A percentile compares a stretch with the other conserved stretches of the same genome.
These are phyloP conservation scores for Catotricha subobsoleta DNA, from an alignment of 2,888 invertebrate genomes.

Conservation along the genomic window DNA sequence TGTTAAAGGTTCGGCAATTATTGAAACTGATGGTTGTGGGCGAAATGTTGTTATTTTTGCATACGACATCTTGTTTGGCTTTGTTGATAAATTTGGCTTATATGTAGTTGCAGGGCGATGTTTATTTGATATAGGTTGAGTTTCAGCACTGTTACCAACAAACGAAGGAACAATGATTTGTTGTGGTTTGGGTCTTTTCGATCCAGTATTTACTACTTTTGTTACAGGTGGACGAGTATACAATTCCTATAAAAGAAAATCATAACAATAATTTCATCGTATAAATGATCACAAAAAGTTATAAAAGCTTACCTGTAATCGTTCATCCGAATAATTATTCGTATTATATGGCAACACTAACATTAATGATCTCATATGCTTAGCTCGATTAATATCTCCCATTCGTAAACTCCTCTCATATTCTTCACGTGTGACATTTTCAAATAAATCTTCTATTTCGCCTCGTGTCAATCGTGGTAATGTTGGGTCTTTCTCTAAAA, in stretches of 20 bases:
- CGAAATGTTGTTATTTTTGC: conserved; percentile 11
- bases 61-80: conserved; percentile 12
- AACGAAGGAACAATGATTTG: conserved; percentile 13
- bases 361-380: conserved; percentile 29
- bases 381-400: conserved; percentile 27
- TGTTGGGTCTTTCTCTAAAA: conserved; percentile 24
- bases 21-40: not conserved
- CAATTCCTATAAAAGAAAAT: conserved; percentile 17
- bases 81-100: conserved; percentile 26
- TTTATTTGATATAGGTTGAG: conserved; percentile 15
- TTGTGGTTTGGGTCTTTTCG: conserved; percentile 5
- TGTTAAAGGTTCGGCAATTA: not conserved
- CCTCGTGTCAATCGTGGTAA: conserved; percentile 27
- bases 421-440: conserved; percentile 29
- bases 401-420: conserved; percentile 25
- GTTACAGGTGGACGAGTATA: conserved; percentile 28
- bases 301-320: conserved; percentile 19
- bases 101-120: conserved; percentile 29
- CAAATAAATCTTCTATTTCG: conserved; percentile 29
- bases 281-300: not conserved
- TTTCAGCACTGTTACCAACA: conserved; percentile 7
- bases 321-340: conserved; percentile 22
- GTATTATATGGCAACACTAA: conserved; percentile 28
- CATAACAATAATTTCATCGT: not conserved
- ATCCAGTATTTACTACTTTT: conserved; percentile 18